A percentile compares a stretch with the other conserved stretches of the same genome.
Evolutionary conservation across 2,113 vertebrate genomes (phyloP).

Genomic region (Sceloporus undulatus): DNA sequence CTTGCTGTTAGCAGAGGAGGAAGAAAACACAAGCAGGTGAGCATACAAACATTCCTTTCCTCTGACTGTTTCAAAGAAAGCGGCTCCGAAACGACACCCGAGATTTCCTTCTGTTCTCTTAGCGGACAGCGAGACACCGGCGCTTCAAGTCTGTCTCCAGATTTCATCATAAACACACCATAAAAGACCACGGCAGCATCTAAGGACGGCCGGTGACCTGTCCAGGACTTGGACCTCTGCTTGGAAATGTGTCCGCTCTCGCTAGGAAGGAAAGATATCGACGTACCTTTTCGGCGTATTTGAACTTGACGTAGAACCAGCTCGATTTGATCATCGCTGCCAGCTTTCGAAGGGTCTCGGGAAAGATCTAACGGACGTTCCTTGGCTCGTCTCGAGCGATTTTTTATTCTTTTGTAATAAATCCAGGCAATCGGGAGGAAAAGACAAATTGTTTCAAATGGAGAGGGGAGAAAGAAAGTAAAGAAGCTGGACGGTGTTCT

Average conservation of each 20-base stretch:
- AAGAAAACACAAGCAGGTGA: rapidly evolving
- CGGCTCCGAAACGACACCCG: background rate
- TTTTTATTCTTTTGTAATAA: background rate
- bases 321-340: slow-evolving; percentile 97
- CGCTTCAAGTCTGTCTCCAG: background rate
- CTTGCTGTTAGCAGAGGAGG: background rate
- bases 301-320: slow-evolving; percentile 99
- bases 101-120: slow-evolving; percentile 1
- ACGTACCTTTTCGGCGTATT: slow-evolving; percentile 96
- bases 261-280: slow-evolving; percentile 18
- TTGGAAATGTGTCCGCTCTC: slow-evolving; percentile 2
- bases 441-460: too few species aligned
- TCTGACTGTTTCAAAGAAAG: background rate
- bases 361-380: slow-evolving; percentile 16
- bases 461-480: rapidly evolving
- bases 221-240: slow-evolving; percentile 26
- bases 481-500: background rate
- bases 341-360: slow-evolving; percentile 36
- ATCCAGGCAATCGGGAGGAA: background rate
- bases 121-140: background rate
- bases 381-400: background rate
- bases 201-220: background rate
- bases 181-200: background rate
- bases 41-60: background rate
- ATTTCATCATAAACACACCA: slow-evolving; percentile 9